Conservation (phyloP, 2,888 invertebrate genomes). For the Rosalia funebris region DNA sequence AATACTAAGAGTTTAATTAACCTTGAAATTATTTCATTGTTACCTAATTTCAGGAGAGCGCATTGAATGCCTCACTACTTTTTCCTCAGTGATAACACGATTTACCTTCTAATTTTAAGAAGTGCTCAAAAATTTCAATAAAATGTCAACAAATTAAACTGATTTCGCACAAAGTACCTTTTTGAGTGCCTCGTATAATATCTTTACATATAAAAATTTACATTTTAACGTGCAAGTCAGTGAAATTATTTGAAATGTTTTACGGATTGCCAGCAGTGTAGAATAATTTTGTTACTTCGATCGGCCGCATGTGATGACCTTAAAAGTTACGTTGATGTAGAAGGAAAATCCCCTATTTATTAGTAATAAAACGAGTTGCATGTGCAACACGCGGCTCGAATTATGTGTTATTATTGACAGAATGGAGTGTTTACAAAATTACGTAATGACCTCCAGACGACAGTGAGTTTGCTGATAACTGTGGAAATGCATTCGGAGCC, state of each 20-base stretch:
- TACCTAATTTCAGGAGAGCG: no score
- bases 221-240: no score
- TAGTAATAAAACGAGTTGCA: not conserved
- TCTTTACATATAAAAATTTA: no score
- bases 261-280: not conserved
- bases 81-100: no score
- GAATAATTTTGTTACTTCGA: not conserved
- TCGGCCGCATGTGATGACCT: not conserved
- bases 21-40: no score
- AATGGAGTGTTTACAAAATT: not conserved
- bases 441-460: not conserved
- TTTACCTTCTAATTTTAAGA: no score
- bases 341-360: constrained; percentile 1
- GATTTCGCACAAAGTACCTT: no score
- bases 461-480: not conserved
- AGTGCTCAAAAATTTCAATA: no score
- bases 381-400: not conserved
- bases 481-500: not conserved
- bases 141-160: no score
- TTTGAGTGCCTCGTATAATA: no score
- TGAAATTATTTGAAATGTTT: not conserved
- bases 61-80: no score
- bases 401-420: not conserved
- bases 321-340: constrained; percentile 2
- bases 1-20: no score